Evolutionary conservation across 2,113 vertebrate species (phyloP), one percentile per base, ranked within the genome.

Genomic region (Mohoua ochrocephala): DNA sequence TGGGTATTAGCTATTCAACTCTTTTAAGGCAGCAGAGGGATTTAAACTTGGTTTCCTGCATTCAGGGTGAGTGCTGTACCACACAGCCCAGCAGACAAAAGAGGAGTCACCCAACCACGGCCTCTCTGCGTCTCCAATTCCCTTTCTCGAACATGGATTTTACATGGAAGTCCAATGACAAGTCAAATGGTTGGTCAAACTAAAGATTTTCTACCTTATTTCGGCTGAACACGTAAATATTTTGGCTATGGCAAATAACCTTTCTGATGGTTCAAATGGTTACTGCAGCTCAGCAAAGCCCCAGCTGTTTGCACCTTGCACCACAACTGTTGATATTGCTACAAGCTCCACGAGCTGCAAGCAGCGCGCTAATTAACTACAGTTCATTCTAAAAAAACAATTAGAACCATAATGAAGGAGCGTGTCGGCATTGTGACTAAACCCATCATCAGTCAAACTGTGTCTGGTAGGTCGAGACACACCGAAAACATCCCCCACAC

Each of bases 311-410:
- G 52, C 68, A 91, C 39, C 39, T 53, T 13, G 20, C 30, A 61
- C 41, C 57, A 54, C 45, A 49, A 69, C 23, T 54, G 70, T 22
- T 93, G 76, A 18, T 86, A 60, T 4, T 64, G 52, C 91, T 39
- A 52, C 2, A 23, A 93, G 70, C 65, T 59, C 53, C 45, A 17
- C 0, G 50, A 90, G 71, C 71, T 77, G 71, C 78, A 74, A 88
- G 67, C 50, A 79, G 92, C 45, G 94, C 74, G 83, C 86, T 95
- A 89, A 96, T 95, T 81, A 95, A 63, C 76, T 16, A 64, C 68
- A 84, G 70, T 23, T 70, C 64, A 47, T 84, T 37, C 74, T 31
- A 28, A 70, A 83, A 87, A 86, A 91, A 12, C 88, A 93, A 93
- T 88, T 80, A 92, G 59, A 93, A 70, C 54, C 68, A 9, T 33